Evolutionary conservation across 2,113 vertebrate genomes (phyloP).

Genomic region (Psettodes erumei): DNA sequence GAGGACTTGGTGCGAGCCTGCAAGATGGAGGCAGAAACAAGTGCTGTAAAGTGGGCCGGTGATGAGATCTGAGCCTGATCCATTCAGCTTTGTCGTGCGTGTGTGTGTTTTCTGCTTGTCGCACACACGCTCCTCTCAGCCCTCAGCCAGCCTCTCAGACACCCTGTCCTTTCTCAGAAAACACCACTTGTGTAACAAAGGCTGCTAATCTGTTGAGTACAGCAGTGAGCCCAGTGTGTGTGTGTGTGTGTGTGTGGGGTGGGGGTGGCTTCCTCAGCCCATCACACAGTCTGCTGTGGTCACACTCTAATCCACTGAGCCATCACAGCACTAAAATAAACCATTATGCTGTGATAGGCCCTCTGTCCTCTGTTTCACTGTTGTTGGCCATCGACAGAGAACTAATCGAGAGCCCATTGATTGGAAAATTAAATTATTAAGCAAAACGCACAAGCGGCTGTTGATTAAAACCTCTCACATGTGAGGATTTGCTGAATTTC

Average conservation of each 20-base stretch:
- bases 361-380: constrained; percentile 33
- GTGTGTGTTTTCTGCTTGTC: neutral
- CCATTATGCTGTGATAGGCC: constrained; percentile 58
- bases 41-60: constrained; percentile 49
- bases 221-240: constrained; percentile 60
- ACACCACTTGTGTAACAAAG: constrained; percentile 74
- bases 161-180: constrained; percentile 67
- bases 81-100: constrained; percentile 33
- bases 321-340: constrained; percentile 71
- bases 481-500: neutral
- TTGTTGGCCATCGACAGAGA: constrained; percentile 1
- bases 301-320: constrained; percentile 73
- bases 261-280: constrained; percentile 64
- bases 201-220: constrained; percentile 75
- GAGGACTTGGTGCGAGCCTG: constrained; percentile 16
- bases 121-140: constrained; percentile 47
- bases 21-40: constrained; percentile 45
- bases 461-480: neutral
- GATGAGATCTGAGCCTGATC: constrained; percentile 66
- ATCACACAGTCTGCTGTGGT: constrained; percentile 65
- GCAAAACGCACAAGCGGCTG: neutral
- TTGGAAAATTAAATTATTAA: neutral
- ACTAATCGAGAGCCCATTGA: neutral
- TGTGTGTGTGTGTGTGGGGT: constrained; percentile 14
- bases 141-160: constrained; percentile 64